Evolutionary conservation across 1,140 invertebrate species (phyloP).

Genomic region (Lysiphlebus fabarum): DNA sequence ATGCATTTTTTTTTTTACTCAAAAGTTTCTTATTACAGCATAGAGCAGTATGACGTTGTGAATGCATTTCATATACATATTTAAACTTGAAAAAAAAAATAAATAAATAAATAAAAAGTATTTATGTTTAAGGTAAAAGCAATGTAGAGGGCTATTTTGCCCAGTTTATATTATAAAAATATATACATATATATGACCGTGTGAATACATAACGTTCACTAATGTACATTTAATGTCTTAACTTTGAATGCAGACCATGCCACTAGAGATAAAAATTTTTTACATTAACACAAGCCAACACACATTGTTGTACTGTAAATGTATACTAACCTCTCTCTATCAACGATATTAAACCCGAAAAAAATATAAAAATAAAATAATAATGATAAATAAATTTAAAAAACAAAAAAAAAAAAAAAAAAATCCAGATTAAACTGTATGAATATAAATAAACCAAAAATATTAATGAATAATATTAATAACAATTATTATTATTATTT

Average conservation of each 20-base stretch:
- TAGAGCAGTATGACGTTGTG: not conserved
- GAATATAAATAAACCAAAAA: too few relatives aligned
- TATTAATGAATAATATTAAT: too few relatives aligned
- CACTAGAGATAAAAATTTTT: conserved; percentile 46
- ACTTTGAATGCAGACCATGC: conserved; percentile 46
- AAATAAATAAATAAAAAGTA: too few relatives aligned
- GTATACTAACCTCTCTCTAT: not conserved
- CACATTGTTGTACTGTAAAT: not conserved
- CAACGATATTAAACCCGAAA: too few relatives aligned
- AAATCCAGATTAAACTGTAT: too few relatives aligned
- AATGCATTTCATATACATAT: too few relatives aligned
- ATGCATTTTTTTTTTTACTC: conserved; percentile 28
- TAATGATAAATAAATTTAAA: not conserved
- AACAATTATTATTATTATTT: too few relatives aligned
- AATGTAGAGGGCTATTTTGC: too few relatives aligned
- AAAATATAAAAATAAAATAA: conserved; percentile 6
- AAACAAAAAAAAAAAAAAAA: conserved; percentile 2
- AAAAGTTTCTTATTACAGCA: conserved; percentile 30
- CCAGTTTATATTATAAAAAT: too few relatives aligned
- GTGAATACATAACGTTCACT: conserved; percentile 27
- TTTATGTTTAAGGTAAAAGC: not conserved
- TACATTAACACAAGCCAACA: conserved; percentile 35
- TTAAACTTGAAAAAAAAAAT: too few relatives aligned
- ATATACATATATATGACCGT: not conserved
- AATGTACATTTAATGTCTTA: conserved; percentile 54